Base-by-base conservation (phyloP, 2,888 invertebrate species). In the Platerodrilus igneus region DNA sequence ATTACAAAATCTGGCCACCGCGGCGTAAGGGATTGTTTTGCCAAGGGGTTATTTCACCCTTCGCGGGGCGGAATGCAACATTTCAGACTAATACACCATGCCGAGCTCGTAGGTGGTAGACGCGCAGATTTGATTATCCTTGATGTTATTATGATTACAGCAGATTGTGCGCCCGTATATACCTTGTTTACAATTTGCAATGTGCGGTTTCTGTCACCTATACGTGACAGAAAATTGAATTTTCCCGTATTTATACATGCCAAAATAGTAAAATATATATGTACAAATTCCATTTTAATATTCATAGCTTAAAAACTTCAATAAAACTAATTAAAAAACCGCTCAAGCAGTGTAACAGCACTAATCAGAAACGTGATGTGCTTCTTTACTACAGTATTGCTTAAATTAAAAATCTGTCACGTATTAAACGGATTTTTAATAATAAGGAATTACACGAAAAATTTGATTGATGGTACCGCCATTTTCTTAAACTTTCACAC, bases 121-220 rank as follows among this genome's bases (percentile, higher is more conserved):
- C 42, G 45, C 34, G 41, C 43, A 48, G 45, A 48, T 48, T 48
- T 48, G 45, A 48, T 48, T 48, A 48, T 48, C 42, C 37, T 42
- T 48, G 48, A 48, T 46, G 48, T 46, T 45, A 46, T 48, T 48
- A 48, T 48, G 45, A 48, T 48, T 42, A 47, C 44, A 36, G 41
- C 45, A 40, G 41, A 41, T 40, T 44, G 44, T 44, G 40, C 39
- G 33, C 40, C 39, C 44, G 40, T 37, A 44, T 40, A 44, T 36
- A 45, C 30, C 45, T 45, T 45, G 45, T 45, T 41, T 45, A 38
- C 45, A 41, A 38, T 41, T 45, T 45, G 37, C 30, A 45, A 41
- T 45, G 37, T 38, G 45, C 44, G 39, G 39, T 40, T 39, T 40
- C 36, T 32, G 33, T 44, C 44, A 44, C 39, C 44, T 37, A 40